phyloP scores from a whole-genome alignment of 1,140 invertebrate species.

The Saccostrea echinata region DNA sequence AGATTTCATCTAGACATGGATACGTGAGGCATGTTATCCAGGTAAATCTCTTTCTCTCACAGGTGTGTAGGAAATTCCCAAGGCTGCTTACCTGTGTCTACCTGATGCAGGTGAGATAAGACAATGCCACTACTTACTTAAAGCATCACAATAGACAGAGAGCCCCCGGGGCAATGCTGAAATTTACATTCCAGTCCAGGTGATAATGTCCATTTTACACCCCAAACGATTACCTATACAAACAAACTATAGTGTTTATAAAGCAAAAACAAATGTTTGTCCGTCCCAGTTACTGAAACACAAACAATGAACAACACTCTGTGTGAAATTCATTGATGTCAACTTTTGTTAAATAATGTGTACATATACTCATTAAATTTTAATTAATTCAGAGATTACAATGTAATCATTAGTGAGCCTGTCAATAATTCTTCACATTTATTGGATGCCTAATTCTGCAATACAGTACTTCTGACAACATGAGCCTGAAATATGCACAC shows the following conservation, averaged over 20 bases:
- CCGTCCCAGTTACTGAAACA: neutral
- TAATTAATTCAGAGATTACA: neutral
- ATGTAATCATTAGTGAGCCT: neutral
- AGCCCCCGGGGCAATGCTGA: neutral
- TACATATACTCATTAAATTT: constrained; percentile 12
- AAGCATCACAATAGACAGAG: neutral
- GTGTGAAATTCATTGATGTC: neutral
- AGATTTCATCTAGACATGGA: neutral
- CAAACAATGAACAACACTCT: neutral
- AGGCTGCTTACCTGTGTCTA: neutral
- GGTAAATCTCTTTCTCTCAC: neutral
- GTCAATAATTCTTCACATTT: neutral
- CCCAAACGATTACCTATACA: neutral
- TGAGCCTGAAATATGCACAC: neutral
- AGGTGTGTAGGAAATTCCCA: constrained; percentile 1
- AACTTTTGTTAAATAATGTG: neutral
- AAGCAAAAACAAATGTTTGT: constrained; percentile 19
- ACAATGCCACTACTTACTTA: neutral
- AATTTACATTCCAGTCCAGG: neutral
- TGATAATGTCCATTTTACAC: neutral
- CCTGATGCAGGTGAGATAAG: neutral
- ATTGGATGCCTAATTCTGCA: neutral
- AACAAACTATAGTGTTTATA: constrained; percentile 9
- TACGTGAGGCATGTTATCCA: constrained; percentile 1
- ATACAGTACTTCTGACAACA: neutral